These are phyloP conservation scores for Portevinia maculata DNA, from an alignment of 2,888 invertebrate species.

Conservation along the genomic window DNA sequence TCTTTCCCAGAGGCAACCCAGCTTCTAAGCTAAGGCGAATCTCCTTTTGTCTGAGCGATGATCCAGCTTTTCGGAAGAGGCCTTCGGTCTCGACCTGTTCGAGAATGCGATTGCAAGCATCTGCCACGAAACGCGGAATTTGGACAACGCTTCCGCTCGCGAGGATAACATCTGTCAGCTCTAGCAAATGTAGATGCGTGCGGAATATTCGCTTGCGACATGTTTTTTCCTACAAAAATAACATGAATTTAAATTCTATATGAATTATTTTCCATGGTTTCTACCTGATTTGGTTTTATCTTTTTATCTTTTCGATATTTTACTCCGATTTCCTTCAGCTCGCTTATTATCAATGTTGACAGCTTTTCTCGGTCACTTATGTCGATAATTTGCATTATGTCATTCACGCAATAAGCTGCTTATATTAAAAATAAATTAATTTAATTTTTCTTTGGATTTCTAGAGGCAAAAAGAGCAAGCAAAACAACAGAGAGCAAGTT, in stretches of 20 bases:
- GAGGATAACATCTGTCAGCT: conserved; percentile 85
- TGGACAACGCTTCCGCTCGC: conserved; percentile 88
- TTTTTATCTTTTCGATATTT: conserved; percentile 89
- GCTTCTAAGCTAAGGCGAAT: conserved; percentile 90
- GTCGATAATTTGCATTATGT: conserved; percentile 74
- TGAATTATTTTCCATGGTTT: neutral
- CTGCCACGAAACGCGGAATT: conserved; percentile 89
- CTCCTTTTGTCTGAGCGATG: conserved; percentile 91
- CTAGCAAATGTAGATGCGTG: conserved; percentile 84
- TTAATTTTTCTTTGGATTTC: neutral
- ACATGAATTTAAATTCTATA: neutral
- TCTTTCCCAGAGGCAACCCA: conserved; percentile 87
- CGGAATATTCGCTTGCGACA: conserved; percentile 83
- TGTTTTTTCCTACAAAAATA: conserved; percentile 74
- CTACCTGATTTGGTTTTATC: conserved; percentile 84
- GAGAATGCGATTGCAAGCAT: conserved; percentile 88
- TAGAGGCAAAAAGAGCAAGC: neutral
- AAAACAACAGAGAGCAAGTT: neutral
- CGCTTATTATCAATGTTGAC: conserved; percentile 85
- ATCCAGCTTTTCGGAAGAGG: conserved; percentile 94
- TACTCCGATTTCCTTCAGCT: conserved; percentile 88
- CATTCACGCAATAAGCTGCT: neutral
- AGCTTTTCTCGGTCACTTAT: conserved; percentile 82
- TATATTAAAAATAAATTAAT: conserved; percentile 2
- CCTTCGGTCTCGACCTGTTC: conserved; percentile 90